Percentiles rank a stretch among this genome's conserved stretches.
Evolutionary conservation across 2,888 invertebrate genomes (phyloP).

Genomic region (Odontothrips loti): DNA sequence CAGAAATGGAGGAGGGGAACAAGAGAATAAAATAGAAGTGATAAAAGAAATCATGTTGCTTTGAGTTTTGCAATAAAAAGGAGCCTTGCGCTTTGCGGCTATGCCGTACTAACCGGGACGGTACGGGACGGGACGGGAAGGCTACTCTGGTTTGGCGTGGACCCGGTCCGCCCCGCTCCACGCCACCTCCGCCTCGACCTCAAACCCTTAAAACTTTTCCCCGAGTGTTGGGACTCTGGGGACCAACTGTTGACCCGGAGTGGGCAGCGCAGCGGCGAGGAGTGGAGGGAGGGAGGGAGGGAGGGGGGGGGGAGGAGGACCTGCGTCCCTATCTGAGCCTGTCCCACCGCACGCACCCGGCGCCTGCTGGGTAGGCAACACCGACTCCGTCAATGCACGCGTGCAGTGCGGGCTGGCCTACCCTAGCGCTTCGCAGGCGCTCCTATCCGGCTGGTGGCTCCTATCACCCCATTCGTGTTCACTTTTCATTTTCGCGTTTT

Average conservation of each 20-base stretch:
- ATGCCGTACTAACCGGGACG: background rate
- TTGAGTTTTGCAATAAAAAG: too few relatives aligned
- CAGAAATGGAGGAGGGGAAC: too few relatives aligned
- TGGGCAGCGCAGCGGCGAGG: background rate
- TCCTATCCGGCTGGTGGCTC: background rate
- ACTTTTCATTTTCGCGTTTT: background rate
- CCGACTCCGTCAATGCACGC: too few relatives aligned
- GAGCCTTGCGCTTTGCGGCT: too few relatives aligned
- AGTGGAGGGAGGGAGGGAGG: too few relatives aligned
- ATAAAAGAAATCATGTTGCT: too few relatives aligned
- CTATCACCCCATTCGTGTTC: background rate
- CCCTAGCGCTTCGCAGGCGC: too few relatives aligned
- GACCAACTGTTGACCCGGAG: background rate
- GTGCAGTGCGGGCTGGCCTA: too few relatives aligned
- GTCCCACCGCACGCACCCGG: background rate
- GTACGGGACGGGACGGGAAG: background rate
- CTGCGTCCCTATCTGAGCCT: background rate
- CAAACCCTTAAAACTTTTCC: constrained; percentile 1
- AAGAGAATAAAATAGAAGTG: too few relatives aligned
- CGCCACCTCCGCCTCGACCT: background rate
- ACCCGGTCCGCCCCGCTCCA: background rate
- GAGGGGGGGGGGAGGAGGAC: background rate
- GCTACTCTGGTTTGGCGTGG: background rate
- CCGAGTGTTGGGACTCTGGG: constrained; percentile 1
- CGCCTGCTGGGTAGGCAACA: too few relatives aligned